Base-by-base conservation (phyloP, 2,113 vertebrate species). In the Sebastes fasciatus region DNA sequence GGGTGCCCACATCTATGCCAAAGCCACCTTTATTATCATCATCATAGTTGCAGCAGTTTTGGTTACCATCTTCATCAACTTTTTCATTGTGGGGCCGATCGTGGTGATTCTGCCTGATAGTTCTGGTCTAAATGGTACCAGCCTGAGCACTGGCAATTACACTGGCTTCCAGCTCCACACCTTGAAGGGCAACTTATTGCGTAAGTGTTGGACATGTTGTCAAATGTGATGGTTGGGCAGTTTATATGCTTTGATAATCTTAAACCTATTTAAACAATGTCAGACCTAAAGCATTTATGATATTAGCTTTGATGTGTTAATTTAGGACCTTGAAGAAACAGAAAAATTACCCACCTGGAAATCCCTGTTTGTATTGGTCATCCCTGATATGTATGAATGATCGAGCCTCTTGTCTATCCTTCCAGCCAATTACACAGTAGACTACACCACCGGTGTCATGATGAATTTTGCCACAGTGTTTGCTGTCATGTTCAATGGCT, bases 21-120 rank as follows among this genome's bases (percentile, higher is more conserved):
- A 96, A 84, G 96, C 97, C 72, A 95, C 96, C 43, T 97, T 97
- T 88, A 74, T 97, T 55, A 97, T 98, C 91, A 96, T 97, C 88
- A 90, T 98, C 80, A 86, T 97, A 0, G 97, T 97, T 0, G 84
- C 88, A 5, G 76, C 74, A 0, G 96, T 96, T 21, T 87, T 97
- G 88, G 91, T 46, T 69, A 95, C 94, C 17, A 84, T 97, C 81
- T 95, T 97, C 9, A 34, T 97, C 82, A 97, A 96, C 80, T 97
- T 97, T 85, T 97, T 97, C 0, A 81, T 94, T 0, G 93, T 96
- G 0, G 68, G 12, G 4, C 96, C 96, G 4, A 68, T 69, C 0
- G 58, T 40, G 8, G 91, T 98, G 82, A 62, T 61, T 46, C 91
- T 97, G 58, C 94, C 64, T 1, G 58, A 74, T 8, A 57, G 5